These are phyloP conservation scores for Andrena bucephala DNA, from an alignment of 2,888 invertebrate species.

Conservation along the genomic window DNA sequence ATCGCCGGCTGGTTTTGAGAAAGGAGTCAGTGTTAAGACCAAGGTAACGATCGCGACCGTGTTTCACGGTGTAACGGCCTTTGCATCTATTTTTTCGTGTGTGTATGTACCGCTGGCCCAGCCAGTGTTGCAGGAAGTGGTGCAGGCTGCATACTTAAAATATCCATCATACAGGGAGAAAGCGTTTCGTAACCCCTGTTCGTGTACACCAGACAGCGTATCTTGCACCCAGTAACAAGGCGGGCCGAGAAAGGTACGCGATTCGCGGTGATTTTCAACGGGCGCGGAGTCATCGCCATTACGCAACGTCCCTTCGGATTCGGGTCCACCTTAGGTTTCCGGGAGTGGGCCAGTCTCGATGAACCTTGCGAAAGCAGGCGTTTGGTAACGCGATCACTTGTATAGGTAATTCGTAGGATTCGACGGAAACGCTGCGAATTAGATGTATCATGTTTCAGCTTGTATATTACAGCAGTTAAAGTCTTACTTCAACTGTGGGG, in stretches of 20 bases:
- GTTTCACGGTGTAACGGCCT: constrained; percentile 33
- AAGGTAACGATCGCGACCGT: constrained; percentile 66
- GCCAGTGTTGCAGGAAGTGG: constrained; percentile 75
- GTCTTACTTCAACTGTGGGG: no score
- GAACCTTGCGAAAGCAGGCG: constrained; percentile 21
- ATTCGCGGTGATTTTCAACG: constrained; percentile 11
- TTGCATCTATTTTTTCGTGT: constrained; percentile 37
- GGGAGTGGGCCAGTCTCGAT: not conserved
- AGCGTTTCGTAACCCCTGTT: constrained; percentile 80
- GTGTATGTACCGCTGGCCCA: constrained; percentile 33
- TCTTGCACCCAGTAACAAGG: constrained; percentile 13
- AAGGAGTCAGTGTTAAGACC: constrained; percentile 70
- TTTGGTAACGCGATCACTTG: not conserved
- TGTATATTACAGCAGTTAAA: no score
- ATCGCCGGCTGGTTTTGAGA: constrained; percentile 7
- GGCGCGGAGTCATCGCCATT: constrained; percentile 32
- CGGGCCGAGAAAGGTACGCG: constrained; percentile 22
- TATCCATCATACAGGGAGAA: constrained; percentile 82
- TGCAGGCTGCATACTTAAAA: constrained; percentile 75
- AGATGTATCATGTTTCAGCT: not conserved
- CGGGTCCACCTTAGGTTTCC: constrained; percentile 18
- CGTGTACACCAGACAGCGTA: constrained; percentile 33
- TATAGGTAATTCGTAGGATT: not conserved
- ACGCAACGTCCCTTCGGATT: constrained; percentile 20
- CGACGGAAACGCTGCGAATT: not conserved